phyloP scores from a whole-genome alignment of 1,140 invertebrate species.

The Trypoxylus dichotomus region DNA sequence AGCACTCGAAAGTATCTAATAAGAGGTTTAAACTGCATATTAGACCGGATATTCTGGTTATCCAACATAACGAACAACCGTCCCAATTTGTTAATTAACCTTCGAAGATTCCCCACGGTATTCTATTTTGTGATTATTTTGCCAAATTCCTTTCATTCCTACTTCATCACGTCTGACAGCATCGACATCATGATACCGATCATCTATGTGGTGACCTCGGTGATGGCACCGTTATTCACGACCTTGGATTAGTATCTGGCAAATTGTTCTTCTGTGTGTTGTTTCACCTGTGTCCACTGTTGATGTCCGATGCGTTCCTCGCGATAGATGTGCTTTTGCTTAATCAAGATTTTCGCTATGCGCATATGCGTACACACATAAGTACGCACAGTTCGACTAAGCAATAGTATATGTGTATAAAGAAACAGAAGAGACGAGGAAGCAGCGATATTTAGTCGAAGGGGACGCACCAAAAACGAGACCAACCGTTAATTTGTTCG shows the following conservation, averaged over 20 bases:
- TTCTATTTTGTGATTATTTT: slow-evolving; percentile 5
- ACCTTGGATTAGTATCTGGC: slow-evolving; percentile 24
- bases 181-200: slow-evolving; percentile 1
- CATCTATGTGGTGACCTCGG: background rate
- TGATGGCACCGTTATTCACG: slow-evolving; percentile 17
- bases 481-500: slow-evolving; percentile 17
- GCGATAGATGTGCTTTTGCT: background rate
- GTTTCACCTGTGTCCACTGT: background rate
- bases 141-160: slow-evolving; percentile 16
- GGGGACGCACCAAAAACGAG: slow-evolving; percentile 3
- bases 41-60: too few relatives aligned
- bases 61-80: too few relatives aligned
- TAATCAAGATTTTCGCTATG: background rate
- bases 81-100: background rate
- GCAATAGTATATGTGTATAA: background rate
- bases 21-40: too few relatives aligned
- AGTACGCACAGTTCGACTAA: background rate
- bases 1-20: too few relatives aligned
- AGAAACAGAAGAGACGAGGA: background rate
- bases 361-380: background rate
- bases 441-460: background rate
- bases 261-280: slow-evolving; percentile 7
- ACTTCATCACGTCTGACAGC: background rate
- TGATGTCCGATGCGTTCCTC: background rate
- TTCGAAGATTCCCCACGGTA: background rate